Conservation (phyloP, 2,797 vertebrate genomes). For the Myripristis murdjan region DNA sequence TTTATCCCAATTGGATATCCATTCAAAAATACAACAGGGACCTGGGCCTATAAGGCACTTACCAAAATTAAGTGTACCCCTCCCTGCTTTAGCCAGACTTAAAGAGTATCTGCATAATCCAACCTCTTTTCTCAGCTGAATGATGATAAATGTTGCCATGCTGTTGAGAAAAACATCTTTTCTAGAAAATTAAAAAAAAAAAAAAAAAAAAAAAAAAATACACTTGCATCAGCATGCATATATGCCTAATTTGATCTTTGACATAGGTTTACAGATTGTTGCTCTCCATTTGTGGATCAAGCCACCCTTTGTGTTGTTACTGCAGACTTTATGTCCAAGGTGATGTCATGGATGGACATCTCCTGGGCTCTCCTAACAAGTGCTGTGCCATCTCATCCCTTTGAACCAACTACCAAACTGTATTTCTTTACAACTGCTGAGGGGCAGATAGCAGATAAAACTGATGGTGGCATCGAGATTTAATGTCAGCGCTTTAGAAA, state of each 20-base stretch:
- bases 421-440: conserved; percentile 21
- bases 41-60: neutral
- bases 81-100: neutral
- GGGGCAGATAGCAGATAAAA: conserved; percentile 22
- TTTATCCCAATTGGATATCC: neutral
- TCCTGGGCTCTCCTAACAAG: conserved; percentile 27
- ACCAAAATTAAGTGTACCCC: neutral
- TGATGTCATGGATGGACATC: neutral
- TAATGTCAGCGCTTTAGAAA: conserved; percentile 26
- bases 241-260: neutral
- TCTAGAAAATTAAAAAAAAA: too few species aligned
- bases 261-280: too few species aligned
- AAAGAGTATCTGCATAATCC: neutral
- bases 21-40: neutral
- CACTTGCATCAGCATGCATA: neutral
- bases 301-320: neutral
- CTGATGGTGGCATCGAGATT: conserved; percentile 12
- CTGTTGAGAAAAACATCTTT: neutral
- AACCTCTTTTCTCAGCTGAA: neutral
- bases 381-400: too few species aligned
- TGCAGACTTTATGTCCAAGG: neutral
- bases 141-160: neutral
- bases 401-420: too few species aligned
- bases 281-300: neutral
- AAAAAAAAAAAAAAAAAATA: too few species aligned